Base-by-base conservation (phyloP, 30 jellyfish, hydroid and myxozoan genomes). In the Aurelia sp. region DNA sequence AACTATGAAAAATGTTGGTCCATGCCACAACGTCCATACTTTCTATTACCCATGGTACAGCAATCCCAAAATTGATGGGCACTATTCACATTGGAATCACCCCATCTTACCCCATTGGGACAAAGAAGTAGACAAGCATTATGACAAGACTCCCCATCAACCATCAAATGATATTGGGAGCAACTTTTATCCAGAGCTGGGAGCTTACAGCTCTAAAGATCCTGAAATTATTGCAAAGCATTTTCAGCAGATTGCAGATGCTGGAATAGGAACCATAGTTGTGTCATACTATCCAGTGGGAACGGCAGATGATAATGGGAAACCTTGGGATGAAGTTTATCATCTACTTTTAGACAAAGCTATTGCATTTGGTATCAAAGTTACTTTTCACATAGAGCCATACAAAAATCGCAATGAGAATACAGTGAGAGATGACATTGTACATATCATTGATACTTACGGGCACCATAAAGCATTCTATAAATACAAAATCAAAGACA, bases 31-130 rank as follows among this genome's bases (percentile, higher is more conserved):
- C 16, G 93, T 95, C 35, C 99, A 95, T 81, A 81, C 79, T 3
- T 95, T 95, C 67, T 95, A 95, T 70, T 95, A 95, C 86, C 97
- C 99, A 0, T 95, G 99, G 99, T 95, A 95, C 61, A 90, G 96
- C 69, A 95, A 85, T 77, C 98, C 98, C n/a, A 70, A 64, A n/a
- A 44, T 24, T 15, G 99, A 95, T 83, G 91, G 91, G 55, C 80
- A 85, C 55, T 95, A 84, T 48, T 24, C 91, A 15, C 99, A 95
- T 71, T 95, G 99, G 99, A 95, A 95, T 60, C 99, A 95, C 67
- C 41, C 58, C 51, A 72, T 76, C 18, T 35, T 95, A 33, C 98
- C 99, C 30, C 99, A 95, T 67, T 95, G 99, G 99, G 89, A 86
- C 84, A 67, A 82, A 52, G 80, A 71, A 27, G 57, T 89, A 19